Evolutionary conservation across 2,113 vertebrate species (phyloP).

Genomic region (Cyprinodon brontotheroides): DNA sequence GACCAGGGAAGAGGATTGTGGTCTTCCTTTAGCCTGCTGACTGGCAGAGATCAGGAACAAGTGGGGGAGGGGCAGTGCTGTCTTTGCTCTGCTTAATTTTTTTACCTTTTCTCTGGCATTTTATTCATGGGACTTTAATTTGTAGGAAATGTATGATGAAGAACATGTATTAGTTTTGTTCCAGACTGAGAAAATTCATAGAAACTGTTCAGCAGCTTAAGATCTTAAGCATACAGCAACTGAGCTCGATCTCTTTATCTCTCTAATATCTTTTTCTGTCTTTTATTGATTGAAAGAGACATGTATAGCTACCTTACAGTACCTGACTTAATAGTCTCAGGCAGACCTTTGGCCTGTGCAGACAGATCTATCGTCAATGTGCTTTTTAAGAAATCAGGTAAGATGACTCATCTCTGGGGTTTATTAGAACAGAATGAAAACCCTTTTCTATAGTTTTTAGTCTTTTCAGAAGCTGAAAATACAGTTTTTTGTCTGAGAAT

Average conservation of each 20-base stretch:
- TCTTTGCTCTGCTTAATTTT: no score
- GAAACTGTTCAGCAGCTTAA: background rate
- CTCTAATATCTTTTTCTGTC: background rate
- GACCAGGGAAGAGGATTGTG: no score
- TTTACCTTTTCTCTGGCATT: background rate
- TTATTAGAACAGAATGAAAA: conserved; percentile 7
- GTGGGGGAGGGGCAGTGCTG: no score
- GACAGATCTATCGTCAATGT: background rate
- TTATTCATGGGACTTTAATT: background rate
- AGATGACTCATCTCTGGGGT: background rate
- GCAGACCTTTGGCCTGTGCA: background rate
- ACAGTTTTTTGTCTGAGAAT: conserved; percentile 4
- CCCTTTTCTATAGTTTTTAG: conserved; percentile 1
- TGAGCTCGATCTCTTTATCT: background rate
- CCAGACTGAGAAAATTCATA: background rate
- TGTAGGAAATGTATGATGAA: background rate
- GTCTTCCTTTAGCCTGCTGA: no score
- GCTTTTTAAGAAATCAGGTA: background rate
- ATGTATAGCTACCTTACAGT: background rate
- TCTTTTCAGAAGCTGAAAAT: conserved; percentile 14
- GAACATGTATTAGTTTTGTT: background rate
- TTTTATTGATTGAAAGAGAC: background rate
- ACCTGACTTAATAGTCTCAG: background rate
- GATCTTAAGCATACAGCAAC: background rate
- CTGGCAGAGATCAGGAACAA: no score